phyloP scores from a whole-genome alignment of 1,140 invertebrate genomes.

The Procambarus virginalis region DNA sequence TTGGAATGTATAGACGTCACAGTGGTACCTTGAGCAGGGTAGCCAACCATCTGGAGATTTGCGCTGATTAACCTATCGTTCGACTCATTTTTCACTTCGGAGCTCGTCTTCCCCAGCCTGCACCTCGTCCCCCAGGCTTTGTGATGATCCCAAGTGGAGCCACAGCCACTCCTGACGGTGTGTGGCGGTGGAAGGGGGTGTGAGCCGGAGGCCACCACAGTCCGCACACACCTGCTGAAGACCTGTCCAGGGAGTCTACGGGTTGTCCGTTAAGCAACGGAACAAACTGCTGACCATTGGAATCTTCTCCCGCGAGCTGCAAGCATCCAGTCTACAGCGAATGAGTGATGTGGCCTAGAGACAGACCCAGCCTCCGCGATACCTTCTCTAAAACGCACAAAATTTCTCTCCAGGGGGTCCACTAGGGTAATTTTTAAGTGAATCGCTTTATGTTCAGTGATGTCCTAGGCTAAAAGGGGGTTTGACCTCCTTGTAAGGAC shows the following conservation, averaged over 20 bases:
- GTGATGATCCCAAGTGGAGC: background rate
- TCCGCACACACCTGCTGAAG: background rate
- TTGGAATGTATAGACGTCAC: slow-evolving; percentile 58
- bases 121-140: background rate
- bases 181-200: background rate
- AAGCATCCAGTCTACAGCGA: slow-evolving; percentile 50
- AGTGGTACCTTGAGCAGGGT: slow-evolving; percentile 54
- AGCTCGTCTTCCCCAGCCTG: slow-evolving; percentile 8
- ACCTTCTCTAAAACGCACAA: slow-evolving; percentile 12
- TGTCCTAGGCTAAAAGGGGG: background rate
- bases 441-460: background rate
- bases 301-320: background rate
- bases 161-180: background rate
- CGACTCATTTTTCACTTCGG: slow-evolving; percentile 21
- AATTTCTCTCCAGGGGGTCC: background rate
- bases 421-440: background rate
- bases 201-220: background rate
- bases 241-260: background rate
- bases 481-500: background rate
- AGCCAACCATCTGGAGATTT: slow-evolving; percentile 36
- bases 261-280: slow-evolving; percentile 20
- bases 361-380: slow-evolving; percentile 40
- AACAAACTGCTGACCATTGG: background rate
- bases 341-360: slow-evolving; percentile 57
- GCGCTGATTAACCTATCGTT: slow-evolving; percentile 26